Conservation (phyloP, 1,140 invertebrate species). For the Bemisia tabaci region DNA sequence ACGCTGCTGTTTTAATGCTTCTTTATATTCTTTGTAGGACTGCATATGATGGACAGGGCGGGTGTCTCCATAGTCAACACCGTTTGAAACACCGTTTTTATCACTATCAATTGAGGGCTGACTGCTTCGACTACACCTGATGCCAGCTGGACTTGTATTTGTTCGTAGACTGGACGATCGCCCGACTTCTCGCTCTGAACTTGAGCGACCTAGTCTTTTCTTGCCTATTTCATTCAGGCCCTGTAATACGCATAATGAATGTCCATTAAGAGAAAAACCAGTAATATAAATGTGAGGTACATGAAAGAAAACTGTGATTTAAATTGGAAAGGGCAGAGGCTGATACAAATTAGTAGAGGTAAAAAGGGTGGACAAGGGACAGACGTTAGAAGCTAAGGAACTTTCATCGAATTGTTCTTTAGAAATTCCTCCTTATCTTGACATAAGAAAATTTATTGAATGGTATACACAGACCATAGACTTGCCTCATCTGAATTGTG, state of each 20-base stretch:
- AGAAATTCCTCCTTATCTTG: too few species aligned
- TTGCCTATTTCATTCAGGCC: constrained; percentile 16
- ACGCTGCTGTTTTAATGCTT: constrained; percentile 67
- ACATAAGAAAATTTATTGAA: too few species aligned
- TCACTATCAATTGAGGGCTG: background rate
- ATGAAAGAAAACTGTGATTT: too few species aligned
- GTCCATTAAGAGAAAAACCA: background rate
- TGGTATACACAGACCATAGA: too few species aligned
- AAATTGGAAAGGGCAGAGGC: too few species aligned
- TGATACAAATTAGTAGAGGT: too few species aligned
- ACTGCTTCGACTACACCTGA: constrained; percentile 1
- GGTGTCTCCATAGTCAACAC: constrained; percentile 32
- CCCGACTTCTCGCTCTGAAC: constrained; percentile 17
- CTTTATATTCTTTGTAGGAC: constrained; percentile 80
- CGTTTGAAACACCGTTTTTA: constrained; percentile 3
- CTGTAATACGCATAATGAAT: constrained; percentile 12
- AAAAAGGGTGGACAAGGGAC: too few species aligned
- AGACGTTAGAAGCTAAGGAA: too few species aligned
- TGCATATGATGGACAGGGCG: constrained; percentile 59
- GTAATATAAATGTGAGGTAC: background rate
- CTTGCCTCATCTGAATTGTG: constrained; percentile 16
- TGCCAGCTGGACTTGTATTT: constrained; percentile 12
- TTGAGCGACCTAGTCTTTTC: constrained; percentile 17
- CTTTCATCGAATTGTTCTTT: too few species aligned
- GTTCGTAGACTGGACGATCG: constrained; percentile 11